A percentile compares a stretch with the other conserved stretches of the same genome.
Conservation (phyloP, 2,888 invertebrate genomes). For the Euproctis similis region DNA sequence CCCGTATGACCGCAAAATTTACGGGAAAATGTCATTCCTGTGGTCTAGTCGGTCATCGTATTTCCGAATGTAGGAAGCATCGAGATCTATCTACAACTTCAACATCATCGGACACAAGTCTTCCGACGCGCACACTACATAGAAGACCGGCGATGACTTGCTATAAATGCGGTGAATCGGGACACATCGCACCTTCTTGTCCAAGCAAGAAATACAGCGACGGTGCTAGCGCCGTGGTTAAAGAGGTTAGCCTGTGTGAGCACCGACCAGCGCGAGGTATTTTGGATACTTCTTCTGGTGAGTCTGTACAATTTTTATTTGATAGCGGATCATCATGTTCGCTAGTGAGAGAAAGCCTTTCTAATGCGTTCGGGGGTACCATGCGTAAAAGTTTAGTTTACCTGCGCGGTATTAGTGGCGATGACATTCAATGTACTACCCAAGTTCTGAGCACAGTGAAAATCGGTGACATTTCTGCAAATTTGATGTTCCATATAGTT, state of each 20-base stretch:
- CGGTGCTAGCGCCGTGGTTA: background rate
- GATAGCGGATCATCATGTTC: background rate
- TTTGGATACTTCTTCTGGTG: background rate
- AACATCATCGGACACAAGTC: background rate
- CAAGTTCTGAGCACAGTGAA: too few relatives aligned
- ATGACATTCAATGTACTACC: too few relatives aligned
- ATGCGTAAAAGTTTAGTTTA: too few relatives aligned
- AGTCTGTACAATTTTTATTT: background rate
- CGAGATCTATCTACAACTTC: too few relatives aligned
- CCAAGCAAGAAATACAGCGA: background rate
- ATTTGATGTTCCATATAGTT: too few relatives aligned
- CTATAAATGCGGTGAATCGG: background rate
- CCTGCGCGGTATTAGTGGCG: too few relatives aligned
- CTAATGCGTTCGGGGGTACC: too few relatives aligned
- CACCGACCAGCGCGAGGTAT: background rate
- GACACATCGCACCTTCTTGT: background rate
- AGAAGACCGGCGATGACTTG: background rate
- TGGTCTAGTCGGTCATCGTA: too few relatives aligned
- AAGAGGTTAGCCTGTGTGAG: background rate
- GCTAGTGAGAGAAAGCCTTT: too few relatives aligned
- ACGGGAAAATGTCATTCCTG: too few relatives aligned
- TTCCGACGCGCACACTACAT: background rate
- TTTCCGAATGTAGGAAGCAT: too few relatives aligned
- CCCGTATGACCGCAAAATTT: background rate
- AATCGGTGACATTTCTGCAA: too few relatives aligned